Conservation (phyloP, 2,113 vertebrate genomes). For the Desmodus rotundus region DNA sequence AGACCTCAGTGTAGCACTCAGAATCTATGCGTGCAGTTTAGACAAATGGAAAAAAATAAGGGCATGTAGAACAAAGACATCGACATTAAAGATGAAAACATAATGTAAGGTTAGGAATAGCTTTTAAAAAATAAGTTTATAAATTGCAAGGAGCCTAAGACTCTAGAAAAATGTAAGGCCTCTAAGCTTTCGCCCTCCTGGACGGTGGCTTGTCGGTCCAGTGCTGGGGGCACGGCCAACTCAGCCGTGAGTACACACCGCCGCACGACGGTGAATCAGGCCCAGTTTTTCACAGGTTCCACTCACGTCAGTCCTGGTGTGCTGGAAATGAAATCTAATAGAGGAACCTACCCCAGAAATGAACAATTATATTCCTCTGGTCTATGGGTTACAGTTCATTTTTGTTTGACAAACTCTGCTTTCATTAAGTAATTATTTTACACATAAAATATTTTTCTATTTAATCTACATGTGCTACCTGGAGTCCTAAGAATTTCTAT, state of each 20-base stretch:
- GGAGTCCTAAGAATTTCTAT: neutral
- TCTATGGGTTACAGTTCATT: neutral
- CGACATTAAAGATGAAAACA: neutral
- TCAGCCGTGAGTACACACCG: accelerated
- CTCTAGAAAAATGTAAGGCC: neutral
- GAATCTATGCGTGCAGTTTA: neutral
- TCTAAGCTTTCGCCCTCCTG: neutral
- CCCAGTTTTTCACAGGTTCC: neutral
- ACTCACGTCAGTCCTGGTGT: neutral
- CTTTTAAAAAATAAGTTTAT: neutral
- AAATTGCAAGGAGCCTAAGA: neutral
- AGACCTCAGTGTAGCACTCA: neutral
- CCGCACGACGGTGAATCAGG: neutral
- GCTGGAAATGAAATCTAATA: neutral
- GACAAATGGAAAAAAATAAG: neutral
- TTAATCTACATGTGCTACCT: neutral
- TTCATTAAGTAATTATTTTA: neutral
- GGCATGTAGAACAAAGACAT: neutral
- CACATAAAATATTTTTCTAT: neutral
- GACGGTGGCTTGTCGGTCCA: neutral
- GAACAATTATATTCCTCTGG: neutral
- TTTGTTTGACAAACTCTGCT: neutral
- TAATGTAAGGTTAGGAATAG: too few species aligned
- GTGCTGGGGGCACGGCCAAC: neutral
- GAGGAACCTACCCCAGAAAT: neutral